phyloP scores from a whole-genome alignment of 1,140 invertebrate species.

The Drosophila elegans region DNA sequence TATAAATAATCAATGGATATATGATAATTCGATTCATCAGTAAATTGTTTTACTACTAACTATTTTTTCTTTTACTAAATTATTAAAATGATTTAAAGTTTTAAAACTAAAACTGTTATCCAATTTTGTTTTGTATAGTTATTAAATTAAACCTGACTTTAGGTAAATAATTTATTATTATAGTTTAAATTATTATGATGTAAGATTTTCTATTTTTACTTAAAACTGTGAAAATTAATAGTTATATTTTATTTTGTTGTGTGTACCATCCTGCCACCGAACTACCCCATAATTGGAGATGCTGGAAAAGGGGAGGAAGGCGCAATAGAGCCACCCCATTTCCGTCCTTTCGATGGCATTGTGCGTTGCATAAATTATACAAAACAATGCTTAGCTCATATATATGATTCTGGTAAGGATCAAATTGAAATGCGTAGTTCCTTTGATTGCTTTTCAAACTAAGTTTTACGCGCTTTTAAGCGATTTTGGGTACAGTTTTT shows the following conservation, averaged over 20 bases:
- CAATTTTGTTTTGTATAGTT: too few relatives aligned
- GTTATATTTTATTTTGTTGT: neutral
- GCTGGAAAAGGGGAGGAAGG: slow-evolving; percentile 15
- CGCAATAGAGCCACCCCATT: slow-evolving; percentile 62
- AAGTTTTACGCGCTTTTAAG: slow-evolving; percentile 69
- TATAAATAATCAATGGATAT: neutral
- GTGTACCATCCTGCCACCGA: slow-evolving; percentile 22
- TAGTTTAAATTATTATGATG: too few relatives aligned
- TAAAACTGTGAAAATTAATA: too few relatives aligned
- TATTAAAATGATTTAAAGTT: too few relatives aligned
- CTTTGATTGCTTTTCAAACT: slow-evolving; percentile 66
- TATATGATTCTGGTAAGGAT: slow-evolving; percentile 35
- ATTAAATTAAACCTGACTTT: too few relatives aligned
- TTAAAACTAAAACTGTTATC: too few relatives aligned
- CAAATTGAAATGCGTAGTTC: slow-evolving; percentile 62
- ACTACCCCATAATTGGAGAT: slow-evolving; percentile 31
- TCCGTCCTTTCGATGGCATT: slow-evolving; percentile 28
- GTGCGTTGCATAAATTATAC: slow-evolving; percentile 71
- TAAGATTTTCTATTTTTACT: too few relatives aligned
- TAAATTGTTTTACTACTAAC: too few relatives aligned
- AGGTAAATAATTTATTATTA: too few relatives aligned
- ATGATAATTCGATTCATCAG: too few relatives aligned
- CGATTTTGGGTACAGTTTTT: slow-evolving; percentile 67
- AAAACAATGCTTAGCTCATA: slow-evolving; percentile 27
- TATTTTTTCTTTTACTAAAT: too few relatives aligned